Evolutionary conservation across 2,797 vertebrate species (phyloP), one percentile per base, ranked within the genome.

Genomic region (Hafferia zeledoni): DNA sequence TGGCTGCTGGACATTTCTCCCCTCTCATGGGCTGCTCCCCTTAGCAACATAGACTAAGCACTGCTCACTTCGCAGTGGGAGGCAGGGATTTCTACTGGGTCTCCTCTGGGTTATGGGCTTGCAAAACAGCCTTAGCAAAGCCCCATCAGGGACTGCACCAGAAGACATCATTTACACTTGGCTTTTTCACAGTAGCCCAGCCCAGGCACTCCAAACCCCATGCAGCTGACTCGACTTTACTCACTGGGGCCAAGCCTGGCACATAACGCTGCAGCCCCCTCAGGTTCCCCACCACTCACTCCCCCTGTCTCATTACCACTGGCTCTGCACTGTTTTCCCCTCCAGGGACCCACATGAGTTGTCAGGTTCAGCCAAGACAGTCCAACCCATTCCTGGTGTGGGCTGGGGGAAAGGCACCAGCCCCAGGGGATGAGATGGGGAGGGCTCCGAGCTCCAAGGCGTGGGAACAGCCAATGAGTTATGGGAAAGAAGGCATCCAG

Each of bases 301-400:
- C n/a, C 31, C 33, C 25, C 25, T 23, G 33, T 25, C 0, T 0
- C 4, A 5, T 50, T 88, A 64, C 83, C 83, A 59, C 37, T 35
- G 56, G 24, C 49, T 20, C 46, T 57, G 75, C 46, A 28, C 50
- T 1, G 1, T 46, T 47, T 67, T 22, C 13, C 15, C 43, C 12
- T 5, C 16, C 3, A 2, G 25, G 49, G 35, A 80, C 8, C 65
- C 1, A 0, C 2, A 4, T 0, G 1, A 60, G 28, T 4, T 35
- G 46, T 43, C 4, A 1, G 46, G 59, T 77, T 85, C 71, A 91
- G 68, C 24, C 10, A 5, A 93, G 88, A 83, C 68, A 91, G 60
- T 55, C 37, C 0, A 0, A 82, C 53, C 59, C 0, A 0, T 43
- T 93, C 79, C 39, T 0, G 0, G n/a, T 0, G 0, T 0, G 0